Conservation (phyloP, 2,113 vertebrate species). For the Vulpes ferrilata region DNA sequence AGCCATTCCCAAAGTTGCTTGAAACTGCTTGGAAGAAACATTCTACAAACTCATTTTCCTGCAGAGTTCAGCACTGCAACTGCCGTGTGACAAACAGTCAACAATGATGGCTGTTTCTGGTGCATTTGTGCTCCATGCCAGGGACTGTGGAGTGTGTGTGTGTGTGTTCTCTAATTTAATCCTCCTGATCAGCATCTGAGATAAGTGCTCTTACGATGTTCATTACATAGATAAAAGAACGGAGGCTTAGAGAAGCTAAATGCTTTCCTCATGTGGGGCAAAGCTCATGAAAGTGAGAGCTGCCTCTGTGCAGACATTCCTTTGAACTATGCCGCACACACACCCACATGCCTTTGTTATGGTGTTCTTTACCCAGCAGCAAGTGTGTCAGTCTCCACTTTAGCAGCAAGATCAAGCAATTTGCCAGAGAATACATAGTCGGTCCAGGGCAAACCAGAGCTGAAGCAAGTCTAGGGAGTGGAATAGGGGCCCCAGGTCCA, state of each 20-base stretch:
- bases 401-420: not conserved
- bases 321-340: not conserved
- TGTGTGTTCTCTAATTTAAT: not conserved
- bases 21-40: not conserved
- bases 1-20: not conserved
- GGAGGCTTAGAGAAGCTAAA: not conserved
- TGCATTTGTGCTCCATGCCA: not conserved
- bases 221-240: not conserved
- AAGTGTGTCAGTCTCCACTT: not conserved
- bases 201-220: not conserved
- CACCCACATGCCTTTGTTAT: rapidly evolving
- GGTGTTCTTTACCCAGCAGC: rapidly evolving
- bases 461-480: not conserved
- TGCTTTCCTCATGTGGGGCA: not conserved
- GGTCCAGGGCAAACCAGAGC: not conserved
- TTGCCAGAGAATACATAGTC: not conserved
- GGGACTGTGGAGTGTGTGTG: not conserved
- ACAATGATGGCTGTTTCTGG: not conserved
- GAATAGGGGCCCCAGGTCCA: not conserved
- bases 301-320: not conserved
- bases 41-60: not conserved
- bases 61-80: not conserved
- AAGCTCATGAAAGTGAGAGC: not conserved
- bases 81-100: not conserved
- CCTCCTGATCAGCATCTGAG: not conserved